Percentiles rank a stretch among this genome's conserved stretches.
These are phyloP conservation scores for Temnothorax curvispinosus DNA, from an alignment of 1,140 invertebrate species.

Conservation along the genomic window DNA sequence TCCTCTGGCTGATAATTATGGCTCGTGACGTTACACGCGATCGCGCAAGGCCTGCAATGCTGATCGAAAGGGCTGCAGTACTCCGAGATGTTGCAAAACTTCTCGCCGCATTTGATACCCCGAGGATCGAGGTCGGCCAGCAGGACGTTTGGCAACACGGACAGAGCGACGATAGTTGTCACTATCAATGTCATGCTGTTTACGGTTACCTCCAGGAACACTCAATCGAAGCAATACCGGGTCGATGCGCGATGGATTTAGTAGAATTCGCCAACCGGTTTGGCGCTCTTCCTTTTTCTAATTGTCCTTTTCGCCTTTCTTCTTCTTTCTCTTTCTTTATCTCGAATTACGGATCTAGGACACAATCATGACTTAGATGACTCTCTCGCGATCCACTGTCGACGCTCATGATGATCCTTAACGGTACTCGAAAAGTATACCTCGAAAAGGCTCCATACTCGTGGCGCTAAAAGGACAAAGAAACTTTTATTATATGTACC, in stretches of 20 bases:
- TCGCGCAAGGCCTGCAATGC: constrained; percentile 85
- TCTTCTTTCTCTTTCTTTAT: not conserved
- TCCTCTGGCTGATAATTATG: constrained; percentile 85
- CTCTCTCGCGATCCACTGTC: constrained; percentile 17
- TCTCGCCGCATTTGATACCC: constrained; percentile 84
- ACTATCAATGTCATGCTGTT: constrained; percentile 28
- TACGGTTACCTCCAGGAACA: not conserved
- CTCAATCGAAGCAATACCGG: not conserved
- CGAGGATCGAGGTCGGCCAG: constrained; percentile 80
- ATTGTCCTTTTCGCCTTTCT: not conserved
- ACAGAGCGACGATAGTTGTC: not conserved
- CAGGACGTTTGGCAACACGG: not conserved
- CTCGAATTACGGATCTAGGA: constrained; percentile 41
- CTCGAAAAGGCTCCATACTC: constrained; percentile 73
- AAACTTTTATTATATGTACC: not conserved
- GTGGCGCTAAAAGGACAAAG: constrained; percentile 14
- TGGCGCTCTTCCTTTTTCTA: not conserved
- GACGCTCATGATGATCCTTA: constrained; percentile 45
- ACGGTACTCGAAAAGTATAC: constrained; percentile 61
- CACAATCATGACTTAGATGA: not conserved
- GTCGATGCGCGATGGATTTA: not conserved
- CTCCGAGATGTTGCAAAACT: constrained; percentile 84
- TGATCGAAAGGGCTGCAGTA: constrained; percentile 86
- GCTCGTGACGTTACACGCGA: constrained; percentile 83
- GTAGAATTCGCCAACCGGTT: not conserved